Evolutionary conservation across 1,140 invertebrate species (phyloP), one percentile per base, ranked within the genome.

Genomic region (Harpegnathos saltator): DNA sequence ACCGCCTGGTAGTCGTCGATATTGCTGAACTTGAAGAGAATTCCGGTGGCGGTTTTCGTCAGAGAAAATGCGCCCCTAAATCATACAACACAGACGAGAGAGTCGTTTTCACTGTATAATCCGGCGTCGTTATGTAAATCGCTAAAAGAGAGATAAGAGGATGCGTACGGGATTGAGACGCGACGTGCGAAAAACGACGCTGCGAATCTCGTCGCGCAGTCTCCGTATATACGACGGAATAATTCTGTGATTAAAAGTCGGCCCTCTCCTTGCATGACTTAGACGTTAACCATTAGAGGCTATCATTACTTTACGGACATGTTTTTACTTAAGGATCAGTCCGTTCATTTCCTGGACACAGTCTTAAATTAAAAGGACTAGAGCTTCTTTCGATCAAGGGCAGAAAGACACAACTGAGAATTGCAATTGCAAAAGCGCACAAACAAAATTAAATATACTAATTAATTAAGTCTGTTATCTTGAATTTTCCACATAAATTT

Each of bases 21-120:
- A 92, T 97, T 96, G 85, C 97, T 97, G 93, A 98, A 97, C 93
- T 97, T 97, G 95, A 98, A 98, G 62, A 97, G 95, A 88, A 98
- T 97, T n/a, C 97, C 97, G 62, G 97, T 98, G 74, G 97, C 97
- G 1, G 97, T 98, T 95, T 97, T 97, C 58, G 97, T 97, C 86
- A 98, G 94, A 82, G 97, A 97, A 94, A 97, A 97, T 89, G 97
- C 97, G 50, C 97, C 97, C 86, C 97, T 97, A 86, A 63, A 88
- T 87, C 65, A 62, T 56, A 54, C n/a, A 74, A 87, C 29, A 44
- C 7, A 44, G 38, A 22, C 11, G 71, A 58, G 24, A 75, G 74
- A 12, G 12, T 68, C 5, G 38, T 24, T 82, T 84, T 77, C 24
- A 58, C 29, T 59, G n/a, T 12, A 44, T 44, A 44, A 44, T 44